Conservation (phyloP, 37 sponge, comb jelly and placozoan species). For the Ianthella basta region DNA sequence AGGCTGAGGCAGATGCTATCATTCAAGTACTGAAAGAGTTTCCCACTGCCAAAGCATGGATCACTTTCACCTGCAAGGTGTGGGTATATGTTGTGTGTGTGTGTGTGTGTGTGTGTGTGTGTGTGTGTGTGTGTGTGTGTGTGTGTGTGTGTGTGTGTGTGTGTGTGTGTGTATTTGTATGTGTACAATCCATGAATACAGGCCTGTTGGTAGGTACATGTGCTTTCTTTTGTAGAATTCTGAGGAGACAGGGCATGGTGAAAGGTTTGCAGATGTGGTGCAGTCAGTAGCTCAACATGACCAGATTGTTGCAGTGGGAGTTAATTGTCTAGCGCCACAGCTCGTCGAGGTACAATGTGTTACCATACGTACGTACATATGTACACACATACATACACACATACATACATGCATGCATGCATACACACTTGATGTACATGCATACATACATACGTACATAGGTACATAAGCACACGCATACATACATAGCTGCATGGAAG, state of each 20-base stretch:
- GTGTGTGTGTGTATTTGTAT: not conserved
- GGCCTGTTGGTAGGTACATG: too few species aligned
- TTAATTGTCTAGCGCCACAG: constrained; percentile 77
- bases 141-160: constrained; percentile 24
- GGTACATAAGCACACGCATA: not conserved
- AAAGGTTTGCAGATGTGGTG: constrained; percentile 64
- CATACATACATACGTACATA: too few species aligned
- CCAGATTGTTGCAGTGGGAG: constrained; percentile 68
- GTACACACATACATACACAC: not conserved
- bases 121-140: constrained; percentile 41
- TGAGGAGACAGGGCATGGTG: constrained; percentile 69
- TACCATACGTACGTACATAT: too few species aligned
- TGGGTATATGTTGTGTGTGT: not conserved
- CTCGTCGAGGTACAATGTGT: constrained; percentile 23
- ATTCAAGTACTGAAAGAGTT: constrained; percentile 64
- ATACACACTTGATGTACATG: too few species aligned
- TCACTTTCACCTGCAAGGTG: constrained; percentile 80
- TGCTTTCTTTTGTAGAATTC: constrained; percentile 39
- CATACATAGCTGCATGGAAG: not conserved
- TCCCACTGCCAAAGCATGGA: constrained; percentile 62
- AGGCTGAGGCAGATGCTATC: constrained; percentile 66
- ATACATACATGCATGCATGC: not conserved
- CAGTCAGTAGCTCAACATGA: constrained; percentile 18
- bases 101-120: constrained; percentile 43
- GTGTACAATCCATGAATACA: too few species aligned